phyloP scores from a whole-genome alignment of 2,113 vertebrate species.

The Pomatorhinus ruficollis region DNA sequence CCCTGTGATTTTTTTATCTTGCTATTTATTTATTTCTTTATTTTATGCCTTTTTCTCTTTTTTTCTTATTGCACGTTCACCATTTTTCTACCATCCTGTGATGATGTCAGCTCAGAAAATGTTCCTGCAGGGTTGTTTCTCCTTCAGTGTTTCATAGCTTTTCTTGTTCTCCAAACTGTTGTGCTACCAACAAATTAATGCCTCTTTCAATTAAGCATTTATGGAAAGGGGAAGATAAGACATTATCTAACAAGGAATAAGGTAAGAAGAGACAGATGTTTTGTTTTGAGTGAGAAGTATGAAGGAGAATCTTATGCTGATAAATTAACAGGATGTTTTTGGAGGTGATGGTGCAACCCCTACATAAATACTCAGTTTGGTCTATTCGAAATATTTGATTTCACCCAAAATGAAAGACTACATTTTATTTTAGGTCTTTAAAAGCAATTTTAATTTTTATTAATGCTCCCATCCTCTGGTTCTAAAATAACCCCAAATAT shows the following conservation, averaged over 20 bases:
- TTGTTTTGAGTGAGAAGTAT: not conserved
- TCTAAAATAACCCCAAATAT: not conserved
- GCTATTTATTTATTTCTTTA: accelerated
- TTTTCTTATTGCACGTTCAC: not conserved
- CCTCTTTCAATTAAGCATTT: not conserved
- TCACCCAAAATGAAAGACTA: not conserved
- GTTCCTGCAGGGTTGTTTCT: not conserved
- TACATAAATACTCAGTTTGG: not conserved
- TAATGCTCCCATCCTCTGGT: not conserved
- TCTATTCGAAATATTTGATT: not conserved
- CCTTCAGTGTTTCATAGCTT: not conserved
- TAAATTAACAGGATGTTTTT: not conserved
- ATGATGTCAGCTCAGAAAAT: not conserved
- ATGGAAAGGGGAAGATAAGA: not conserved
- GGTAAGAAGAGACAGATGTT: not conserved
- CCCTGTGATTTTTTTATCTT: not conserved
- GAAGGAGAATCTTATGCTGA: not conserved
- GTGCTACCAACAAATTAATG: not conserved
- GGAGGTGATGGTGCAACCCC: not conserved
- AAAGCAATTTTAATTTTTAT: not conserved
- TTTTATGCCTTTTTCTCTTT: not conserved
- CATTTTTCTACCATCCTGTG: not conserved
- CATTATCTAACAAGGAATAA: not conserved
- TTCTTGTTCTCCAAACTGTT: not conserved
- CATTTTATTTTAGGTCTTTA: not conserved